Conservation (phyloP, 2,797 vertebrate species). For the Taeniopygia guttata region DNA sequence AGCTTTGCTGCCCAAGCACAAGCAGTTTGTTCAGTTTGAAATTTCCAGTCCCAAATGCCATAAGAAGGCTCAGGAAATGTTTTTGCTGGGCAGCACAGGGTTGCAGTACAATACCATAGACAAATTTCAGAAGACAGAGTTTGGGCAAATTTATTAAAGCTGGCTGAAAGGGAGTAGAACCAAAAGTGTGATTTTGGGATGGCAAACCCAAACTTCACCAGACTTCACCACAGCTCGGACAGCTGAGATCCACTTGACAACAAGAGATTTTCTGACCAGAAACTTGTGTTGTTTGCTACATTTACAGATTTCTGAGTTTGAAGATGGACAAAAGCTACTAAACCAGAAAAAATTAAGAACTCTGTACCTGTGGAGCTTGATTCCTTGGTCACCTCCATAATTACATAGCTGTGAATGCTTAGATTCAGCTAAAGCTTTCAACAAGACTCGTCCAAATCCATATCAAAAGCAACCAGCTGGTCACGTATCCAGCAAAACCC, state of each 20-base stretch:
- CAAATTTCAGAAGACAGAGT: neutral
- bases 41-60: neutral
- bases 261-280: neutral
- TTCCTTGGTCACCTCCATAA: neutral
- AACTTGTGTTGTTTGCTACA: neutral
- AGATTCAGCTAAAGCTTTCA: neutral
- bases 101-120: accelerated
- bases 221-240: neutral
- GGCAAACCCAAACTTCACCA: neutral
- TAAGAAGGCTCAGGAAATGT: neutral
- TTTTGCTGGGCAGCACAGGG: neutral
- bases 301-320: neutral
- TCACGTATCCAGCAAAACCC: neutral
- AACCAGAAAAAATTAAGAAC: neutral
- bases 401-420: neutral
- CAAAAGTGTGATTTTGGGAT: neutral
- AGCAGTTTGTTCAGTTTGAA: neutral
- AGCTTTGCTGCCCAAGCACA: neutral
- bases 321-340: neutral
- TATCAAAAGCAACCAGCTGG: neutral
- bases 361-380: neutral
- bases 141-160: neutral
- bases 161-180: neutral
- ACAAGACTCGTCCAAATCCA: neutral
- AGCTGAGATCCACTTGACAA: neutral